Evolutionary conservation across 2,797 vertebrate species (phyloP).

Genomic region (Peromyscus melanophrys): DNA sequence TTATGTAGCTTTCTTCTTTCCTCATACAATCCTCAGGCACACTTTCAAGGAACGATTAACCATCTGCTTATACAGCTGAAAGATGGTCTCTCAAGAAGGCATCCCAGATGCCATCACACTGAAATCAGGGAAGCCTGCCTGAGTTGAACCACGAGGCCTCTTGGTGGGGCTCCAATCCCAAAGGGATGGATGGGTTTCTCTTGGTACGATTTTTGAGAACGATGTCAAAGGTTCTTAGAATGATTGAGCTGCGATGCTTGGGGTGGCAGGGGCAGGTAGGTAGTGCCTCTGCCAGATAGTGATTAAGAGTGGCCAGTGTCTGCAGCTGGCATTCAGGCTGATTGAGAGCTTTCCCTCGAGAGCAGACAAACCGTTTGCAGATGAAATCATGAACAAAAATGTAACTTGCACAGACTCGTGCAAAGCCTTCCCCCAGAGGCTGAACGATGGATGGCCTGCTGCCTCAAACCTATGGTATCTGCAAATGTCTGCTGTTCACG

Average conservation of each 20-base stretch:
- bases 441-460: neutral
- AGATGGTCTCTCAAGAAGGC: neutral
- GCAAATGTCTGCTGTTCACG: neutral
- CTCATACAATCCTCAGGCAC: neutral
- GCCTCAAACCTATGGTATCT: neutral
- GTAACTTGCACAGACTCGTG: neutral
- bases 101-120: accelerated
- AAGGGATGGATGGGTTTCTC: neutral
- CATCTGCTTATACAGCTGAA: neutral
- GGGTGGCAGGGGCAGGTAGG: neutral
- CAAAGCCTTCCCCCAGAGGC: neutral
- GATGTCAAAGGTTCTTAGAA: neutral
- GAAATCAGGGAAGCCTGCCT: neutral
- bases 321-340: neutral
- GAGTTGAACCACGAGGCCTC: neutral
- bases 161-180: neutral
- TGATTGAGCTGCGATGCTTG: neutral
- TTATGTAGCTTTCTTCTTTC: neutral
- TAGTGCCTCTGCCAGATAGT: neutral
- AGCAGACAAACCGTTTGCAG: neutral
- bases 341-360: neutral
- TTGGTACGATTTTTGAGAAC: neutral
- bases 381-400: neutral
- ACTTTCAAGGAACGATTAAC: neutral
- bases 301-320: neutral